These are phyloP conservation scores for Micromussa lordhowensis DNA, from an alignment of 92 coral and sea anemone species.

Conservation along the genomic window DNA sequence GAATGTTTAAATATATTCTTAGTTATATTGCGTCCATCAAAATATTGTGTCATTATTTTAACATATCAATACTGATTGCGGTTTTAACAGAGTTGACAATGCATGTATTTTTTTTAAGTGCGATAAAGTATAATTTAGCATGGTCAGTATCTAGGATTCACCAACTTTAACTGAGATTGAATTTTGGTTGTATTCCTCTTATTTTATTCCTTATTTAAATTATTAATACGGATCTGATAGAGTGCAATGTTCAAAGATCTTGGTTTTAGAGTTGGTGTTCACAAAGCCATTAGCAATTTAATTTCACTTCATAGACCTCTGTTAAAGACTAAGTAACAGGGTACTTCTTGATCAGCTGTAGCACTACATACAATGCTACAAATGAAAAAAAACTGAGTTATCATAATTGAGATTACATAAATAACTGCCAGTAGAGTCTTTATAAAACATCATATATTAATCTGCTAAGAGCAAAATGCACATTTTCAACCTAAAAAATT, in stretches of 20 bases:
- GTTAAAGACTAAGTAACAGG: not conserved
- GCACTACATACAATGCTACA: not conserved
- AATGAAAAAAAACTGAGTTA: not conserved
- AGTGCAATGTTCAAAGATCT: not conserved
- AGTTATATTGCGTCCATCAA: not conserved
- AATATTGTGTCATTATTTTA: not conserved
- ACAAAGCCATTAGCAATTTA: not conserved
- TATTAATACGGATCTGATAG: not conserved
- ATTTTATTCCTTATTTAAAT: not conserved
- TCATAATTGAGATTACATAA: not conserved
- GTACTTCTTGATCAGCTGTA: not conserved
- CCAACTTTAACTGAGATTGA: not conserved
- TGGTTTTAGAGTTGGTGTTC: not conserved
- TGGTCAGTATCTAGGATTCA: not conserved
- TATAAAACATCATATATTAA: not conserved
- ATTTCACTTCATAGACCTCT: not conserved
- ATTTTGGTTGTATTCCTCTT: not conserved
- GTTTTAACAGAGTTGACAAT: not conserved
- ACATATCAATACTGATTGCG: not conserved
- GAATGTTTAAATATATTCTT: not conserved
- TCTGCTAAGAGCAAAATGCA: too few species aligned
- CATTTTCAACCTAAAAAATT: not conserved
- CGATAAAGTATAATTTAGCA: not conserved
- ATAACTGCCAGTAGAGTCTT: not conserved
- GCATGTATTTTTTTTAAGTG: not conserved